Evolutionary conservation across 2,888 invertebrate species (phyloP), one percentile per base, ranked within the genome.

Genomic region (Suillia variegata): DNA sequence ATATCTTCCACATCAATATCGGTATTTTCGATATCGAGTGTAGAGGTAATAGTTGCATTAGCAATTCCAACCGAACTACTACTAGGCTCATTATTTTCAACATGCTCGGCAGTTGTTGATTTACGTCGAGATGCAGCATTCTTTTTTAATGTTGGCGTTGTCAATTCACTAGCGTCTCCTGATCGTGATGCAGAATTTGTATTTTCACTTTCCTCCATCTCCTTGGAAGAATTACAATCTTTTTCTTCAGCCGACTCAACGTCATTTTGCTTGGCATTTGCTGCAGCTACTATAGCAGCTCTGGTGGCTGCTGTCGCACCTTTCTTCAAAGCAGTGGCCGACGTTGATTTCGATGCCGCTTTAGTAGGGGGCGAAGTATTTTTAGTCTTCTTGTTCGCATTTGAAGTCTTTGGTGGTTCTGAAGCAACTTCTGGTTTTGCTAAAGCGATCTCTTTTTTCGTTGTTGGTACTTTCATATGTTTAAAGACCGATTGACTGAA

Each of bases 21-120:
- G 1, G 76, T 73, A 51, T 73, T 72, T 0, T 69, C 62, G 20
- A 76, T 69, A 60, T 74, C 72, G 53, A 70, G 64, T 12, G 49
- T 18, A 21, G 60, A 42, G 1, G 53, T 24, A 6, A 66, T 62
- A 2, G 67, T 58, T 15, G 56, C 45, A 22, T 56, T 59, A 18
- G 57, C 58, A 0, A 62, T 52, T 54, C 65, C 65, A 8, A 61
- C 67, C 0, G 67, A 68, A 22, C 67, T 71, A 22, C 67, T 71
- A 18, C 62, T 66, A 2, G 68, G 66, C 50, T 70, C 69, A 42
- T 70, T 67, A 15, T 65, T 53, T 4, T 59, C 56, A 4, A 17
- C 26, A 15, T 52, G 2, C 8, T 58, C 55, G 1, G 33, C 63
- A 17, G 31, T 31, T 13, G 55, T n/a, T n/a, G n/a, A n/a, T n/a